Conservation (phyloP, 2,113 vertebrate genomes). For the Proteles cristata region DNA sequence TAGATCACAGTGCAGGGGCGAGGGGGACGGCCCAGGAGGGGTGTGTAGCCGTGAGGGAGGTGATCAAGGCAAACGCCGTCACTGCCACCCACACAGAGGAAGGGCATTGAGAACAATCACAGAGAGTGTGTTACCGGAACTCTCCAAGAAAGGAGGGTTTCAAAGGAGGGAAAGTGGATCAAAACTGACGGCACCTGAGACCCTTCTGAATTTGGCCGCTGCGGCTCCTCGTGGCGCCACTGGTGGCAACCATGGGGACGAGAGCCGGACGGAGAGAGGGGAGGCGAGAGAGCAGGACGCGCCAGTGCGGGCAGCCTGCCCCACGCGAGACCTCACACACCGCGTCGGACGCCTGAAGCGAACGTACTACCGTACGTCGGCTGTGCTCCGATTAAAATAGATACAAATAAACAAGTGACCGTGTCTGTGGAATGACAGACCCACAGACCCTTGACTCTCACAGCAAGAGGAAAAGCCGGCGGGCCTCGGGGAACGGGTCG, state of each 20-base stretch:
- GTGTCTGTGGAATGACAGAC: background rate
- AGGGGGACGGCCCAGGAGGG: background rate
- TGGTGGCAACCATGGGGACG: rapidly evolving
- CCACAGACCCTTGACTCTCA: rapidly evolving
- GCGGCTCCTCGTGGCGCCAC: rapidly evolving
- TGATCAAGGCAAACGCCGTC: background rate
- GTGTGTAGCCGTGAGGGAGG: too few relatives aligned
- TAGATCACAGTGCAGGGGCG: rapidly evolving
- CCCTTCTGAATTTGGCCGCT: rapidly evolving
- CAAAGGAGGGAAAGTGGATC: background rate
- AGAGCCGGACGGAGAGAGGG: background rate
- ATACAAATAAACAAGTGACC: background rate
- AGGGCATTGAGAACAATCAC: background rate
- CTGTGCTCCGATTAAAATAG: background rate
- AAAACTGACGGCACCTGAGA: too few relatives aligned
- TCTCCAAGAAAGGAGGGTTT: background rate
- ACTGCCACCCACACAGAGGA: rapidly evolving
- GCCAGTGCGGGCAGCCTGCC: rapidly evolving
- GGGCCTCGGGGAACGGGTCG: background rate
- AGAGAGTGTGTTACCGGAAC: background rate
- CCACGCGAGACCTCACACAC: background rate
- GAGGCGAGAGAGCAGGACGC: rapidly evolving
- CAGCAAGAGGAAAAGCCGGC: background rate
- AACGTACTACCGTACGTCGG: background rate
- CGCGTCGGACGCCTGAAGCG: rapidly evolving